Percentiles rank a stretch among this genome's conserved stretches.
Evolutionary conservation across 1,140 invertebrate genomes (phyloP).

Genomic region (Chironomus tepperi): DNA sequence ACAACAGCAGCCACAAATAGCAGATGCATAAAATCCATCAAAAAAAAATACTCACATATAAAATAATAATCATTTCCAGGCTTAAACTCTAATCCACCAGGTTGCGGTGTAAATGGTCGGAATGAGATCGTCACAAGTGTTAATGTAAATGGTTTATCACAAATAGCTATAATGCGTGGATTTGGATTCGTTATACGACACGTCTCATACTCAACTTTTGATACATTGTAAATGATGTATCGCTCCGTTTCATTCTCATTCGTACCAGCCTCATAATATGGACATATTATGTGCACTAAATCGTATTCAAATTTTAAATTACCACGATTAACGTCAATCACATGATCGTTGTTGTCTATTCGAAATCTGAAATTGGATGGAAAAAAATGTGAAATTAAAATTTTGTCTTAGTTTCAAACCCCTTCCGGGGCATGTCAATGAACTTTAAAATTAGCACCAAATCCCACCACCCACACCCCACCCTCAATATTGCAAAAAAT

Average conservation of each 20-base stretch:
- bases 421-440: too few species aligned
- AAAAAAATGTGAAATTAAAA: too few species aligned
- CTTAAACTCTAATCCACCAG: conserved; percentile 86
- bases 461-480: too few species aligned
- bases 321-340: conserved; percentile 91
- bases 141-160: conserved; percentile 87
- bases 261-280: conserved; percentile 77
- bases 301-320: conserved; percentile 90
- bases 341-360: conserved; percentile 95
- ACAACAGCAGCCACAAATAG: too few species aligned
- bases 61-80: conserved; percentile 94
- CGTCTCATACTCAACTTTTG: conserved; percentile 91
- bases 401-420: too few species aligned
- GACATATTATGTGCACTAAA: conserved; percentile 93
- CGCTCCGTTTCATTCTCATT: conserved; percentile 85
- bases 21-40: too few species aligned
- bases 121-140: conserved; percentile 97
- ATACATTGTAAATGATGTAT: conserved; percentile 95
- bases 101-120: conserved; percentile 90
- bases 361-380: conserved; percentile 70
- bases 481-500: too few species aligned
- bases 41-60: conserved; percentile 62
- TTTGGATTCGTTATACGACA: conserved; percentile 91
- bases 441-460: too few species aligned
- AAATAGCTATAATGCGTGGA: conserved; percentile 86